Evolutionary conservation across 2,888 invertebrate species (phyloP).

Genomic region (Acleris laterana): DNA sequence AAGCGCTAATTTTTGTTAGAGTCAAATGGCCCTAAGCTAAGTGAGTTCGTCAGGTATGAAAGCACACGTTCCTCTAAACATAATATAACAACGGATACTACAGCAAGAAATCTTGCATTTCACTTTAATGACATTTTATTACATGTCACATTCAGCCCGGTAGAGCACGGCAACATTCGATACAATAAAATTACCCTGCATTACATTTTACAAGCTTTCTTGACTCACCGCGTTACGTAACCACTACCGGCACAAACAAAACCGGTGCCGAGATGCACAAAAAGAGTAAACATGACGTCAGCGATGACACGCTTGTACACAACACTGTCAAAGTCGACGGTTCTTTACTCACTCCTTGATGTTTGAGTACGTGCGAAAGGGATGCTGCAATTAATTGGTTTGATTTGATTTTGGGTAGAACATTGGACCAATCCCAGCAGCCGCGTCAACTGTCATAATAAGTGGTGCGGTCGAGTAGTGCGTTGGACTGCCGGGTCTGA

Average conservation of each 20-base stretch:
- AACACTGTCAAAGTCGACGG: too few species aligned
- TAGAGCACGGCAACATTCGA: slow-evolving; percentile 12
- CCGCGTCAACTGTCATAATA: slow-evolving; percentile 28
- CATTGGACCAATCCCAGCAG: background rate
- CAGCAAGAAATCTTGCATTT: slow-evolving; percentile 12
- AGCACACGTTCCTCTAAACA: background rate
- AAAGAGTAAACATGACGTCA: slow-evolving; percentile 25
- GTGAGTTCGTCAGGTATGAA: background rate
- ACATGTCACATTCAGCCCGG: slow-evolving; percentile 11
- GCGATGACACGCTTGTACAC: background rate
- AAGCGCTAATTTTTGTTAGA: too few species aligned
- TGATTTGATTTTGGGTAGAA: slow-evolving; percentile 1
- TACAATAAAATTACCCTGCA: slow-evolving; percentile 34
- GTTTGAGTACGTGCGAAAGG: background rate
- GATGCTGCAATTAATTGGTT: background rate
- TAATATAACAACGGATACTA: background rate
- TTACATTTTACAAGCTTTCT: slow-evolving; percentile 34
- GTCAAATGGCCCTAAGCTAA: too few species aligned
- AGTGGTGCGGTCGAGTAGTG: slow-evolving; percentile 11
- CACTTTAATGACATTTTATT: slow-evolving; percentile 15
- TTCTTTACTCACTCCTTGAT: too few species aligned
- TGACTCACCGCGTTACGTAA: slow-evolving; percentile 25
- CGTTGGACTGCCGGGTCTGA: slow-evolving; percentile 21
- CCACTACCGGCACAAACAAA: slow-evolving; percentile 10
- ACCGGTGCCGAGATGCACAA: slow-evolving; percentile 18